These are phyloP conservation scores for Notoglanidium macrostoma DNA, from an alignment of 2,797 vertebrate genomes.

Conservation along the genomic window DNA sequence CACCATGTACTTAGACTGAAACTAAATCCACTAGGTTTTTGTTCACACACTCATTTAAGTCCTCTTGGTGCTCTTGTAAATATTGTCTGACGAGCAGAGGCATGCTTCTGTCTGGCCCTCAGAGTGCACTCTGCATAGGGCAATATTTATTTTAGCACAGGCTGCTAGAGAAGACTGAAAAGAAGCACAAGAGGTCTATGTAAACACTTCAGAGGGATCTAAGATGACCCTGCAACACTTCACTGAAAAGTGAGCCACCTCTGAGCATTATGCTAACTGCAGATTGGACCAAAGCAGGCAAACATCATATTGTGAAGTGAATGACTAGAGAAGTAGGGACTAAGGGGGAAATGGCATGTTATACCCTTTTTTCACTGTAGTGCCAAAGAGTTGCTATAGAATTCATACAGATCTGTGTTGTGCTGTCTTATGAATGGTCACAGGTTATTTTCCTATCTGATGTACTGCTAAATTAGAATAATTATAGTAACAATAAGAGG, in stretches of 20 bases:
- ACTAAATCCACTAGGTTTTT: constrained; percentile 49
- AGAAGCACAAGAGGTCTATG: constrained; percentile 73
- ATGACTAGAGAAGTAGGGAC: constrained; percentile 70
- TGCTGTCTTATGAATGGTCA: not conserved
- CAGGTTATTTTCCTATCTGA: not conserved
- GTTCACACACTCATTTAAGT: constrained; percentile 63
- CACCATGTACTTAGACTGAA: constrained; percentile 46
- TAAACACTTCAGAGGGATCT: constrained; percentile 81
- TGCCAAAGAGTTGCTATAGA: not conserved
- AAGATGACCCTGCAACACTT: constrained; percentile 80
- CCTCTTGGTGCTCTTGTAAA: constrained; percentile 68
- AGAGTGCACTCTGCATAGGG: constrained; percentile 66
- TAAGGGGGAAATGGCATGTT: constrained; percentile 68
- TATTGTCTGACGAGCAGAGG: constrained; percentile 64
- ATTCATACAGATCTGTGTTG: not conserved
- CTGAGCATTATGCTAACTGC: constrained; percentile 80
- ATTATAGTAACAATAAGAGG: not conserved
- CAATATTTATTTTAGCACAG: constrained; percentile 79
- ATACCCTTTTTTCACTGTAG: constrained; percentile 3
- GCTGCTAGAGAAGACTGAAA: constrained; percentile 69
- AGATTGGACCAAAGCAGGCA: constrained; percentile 82
- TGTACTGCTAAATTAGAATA: not conserved
- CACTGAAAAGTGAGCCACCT: constrained; percentile 79
- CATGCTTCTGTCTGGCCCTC: constrained; percentile 66
- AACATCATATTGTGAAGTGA: constrained; percentile 77